A percentile compares a stretch with the other conserved stretches of the same genome.
Conservation (phyloP, 2,797 vertebrate species). For the Gephyroberyx darwinii region DNA sequence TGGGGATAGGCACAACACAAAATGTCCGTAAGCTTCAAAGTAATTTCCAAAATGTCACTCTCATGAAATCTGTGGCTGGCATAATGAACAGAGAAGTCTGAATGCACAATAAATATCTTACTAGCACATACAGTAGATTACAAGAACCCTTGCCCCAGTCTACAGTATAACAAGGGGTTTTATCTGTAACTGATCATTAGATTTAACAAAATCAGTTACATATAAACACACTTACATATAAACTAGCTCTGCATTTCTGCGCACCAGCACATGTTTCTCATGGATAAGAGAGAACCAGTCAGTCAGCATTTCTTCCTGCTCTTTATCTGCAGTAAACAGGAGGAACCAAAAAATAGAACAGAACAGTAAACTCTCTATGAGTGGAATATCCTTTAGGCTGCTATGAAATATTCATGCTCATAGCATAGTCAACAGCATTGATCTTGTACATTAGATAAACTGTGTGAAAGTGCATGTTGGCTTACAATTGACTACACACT, state of each 20-base stretch:
- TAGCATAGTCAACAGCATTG: fast-evolving
- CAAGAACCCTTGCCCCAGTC: neutral
- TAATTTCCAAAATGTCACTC: neutral
- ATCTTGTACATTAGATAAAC: neutral
- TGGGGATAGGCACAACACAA: conserved; percentile 55
- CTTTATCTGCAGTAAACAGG: conserved; percentile 78
- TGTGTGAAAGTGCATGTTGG: too few relatives aligned
- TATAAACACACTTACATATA: conserved; percentile 86
- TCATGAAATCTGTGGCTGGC: neutral
- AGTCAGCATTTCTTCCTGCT: conserved; percentile 86
- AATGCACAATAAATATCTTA: neutral
- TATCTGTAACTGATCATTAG: neutral
- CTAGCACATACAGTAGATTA: neutral
- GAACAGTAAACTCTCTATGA: neutral
- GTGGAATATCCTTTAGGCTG: neutral
- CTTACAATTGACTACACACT: too few relatives aligned
- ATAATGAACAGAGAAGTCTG: neutral
- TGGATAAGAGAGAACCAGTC: conserved; percentile 92
- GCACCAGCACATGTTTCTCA: conserved; percentile 86
- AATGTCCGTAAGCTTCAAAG: neutral
- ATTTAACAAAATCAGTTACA: neutral
- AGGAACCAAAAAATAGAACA: neutral
- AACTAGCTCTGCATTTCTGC: conserved; percentile 88
- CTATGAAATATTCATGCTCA: neutral
- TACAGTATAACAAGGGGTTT: neutral